These are phyloP conservation scores for Cordilura impudica DNA, from an alignment of 2,888 invertebrate genomes.

Conservation along the genomic window DNA sequence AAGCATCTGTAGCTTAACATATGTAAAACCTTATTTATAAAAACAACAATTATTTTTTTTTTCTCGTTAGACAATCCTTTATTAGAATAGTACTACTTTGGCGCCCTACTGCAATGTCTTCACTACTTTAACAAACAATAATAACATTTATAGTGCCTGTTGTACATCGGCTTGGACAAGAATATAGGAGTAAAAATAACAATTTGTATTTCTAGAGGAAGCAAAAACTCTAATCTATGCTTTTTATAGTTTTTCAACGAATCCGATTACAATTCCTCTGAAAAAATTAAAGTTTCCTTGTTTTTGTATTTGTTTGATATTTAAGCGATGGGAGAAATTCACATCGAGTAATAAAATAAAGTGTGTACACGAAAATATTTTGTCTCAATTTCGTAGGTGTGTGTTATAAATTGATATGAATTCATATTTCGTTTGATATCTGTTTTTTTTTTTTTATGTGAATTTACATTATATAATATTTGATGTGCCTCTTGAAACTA, in stretches of 20 bases:
- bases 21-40: neutral
- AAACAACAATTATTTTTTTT: neutral
- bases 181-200: conserved; percentile 3
- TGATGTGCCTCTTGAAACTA: no score
- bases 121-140: conserved; percentile 1
- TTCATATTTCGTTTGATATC: no score
- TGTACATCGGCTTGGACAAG: conserved; percentile 37
- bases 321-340: neutral
- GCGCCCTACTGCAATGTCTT: conserved; percentile 1
- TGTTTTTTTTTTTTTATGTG: no score
- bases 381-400: no score
- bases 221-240: conserved; percentile 16
- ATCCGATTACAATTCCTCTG: conserved; percentile 65
- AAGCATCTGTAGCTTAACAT: neutral
- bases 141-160: conserved; percentile 47
- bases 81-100: neutral
- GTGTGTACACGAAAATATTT: neutral
- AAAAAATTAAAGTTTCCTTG: conserved; percentile 50
- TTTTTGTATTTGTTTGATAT: conserved; percentile 54
- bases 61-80: neutral
- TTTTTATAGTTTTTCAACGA: conserved; percentile 57
- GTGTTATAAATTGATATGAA: no score
- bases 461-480: no score
- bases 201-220: conserved; percentile 21
- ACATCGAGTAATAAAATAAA: neutral